Base-by-base conservation (phyloP, 2,888 invertebrate genomes). In the Auanema freiburgensis region DNA sequence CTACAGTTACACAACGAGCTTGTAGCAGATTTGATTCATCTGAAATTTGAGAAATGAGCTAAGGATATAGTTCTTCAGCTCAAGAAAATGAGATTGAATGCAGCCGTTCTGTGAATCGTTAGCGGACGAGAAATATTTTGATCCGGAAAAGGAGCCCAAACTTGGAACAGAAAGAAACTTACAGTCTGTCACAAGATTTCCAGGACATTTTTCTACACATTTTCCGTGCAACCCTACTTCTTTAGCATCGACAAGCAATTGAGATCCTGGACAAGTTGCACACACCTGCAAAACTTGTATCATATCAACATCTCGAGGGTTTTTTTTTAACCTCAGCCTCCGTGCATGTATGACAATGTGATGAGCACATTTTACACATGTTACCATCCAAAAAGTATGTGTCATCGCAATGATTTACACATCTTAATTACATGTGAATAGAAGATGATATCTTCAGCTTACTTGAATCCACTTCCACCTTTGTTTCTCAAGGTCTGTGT, bases 131-230 rank as follows among this genome's bases (percentile, higher is more conserved):
- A 46, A 46, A 46, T 46, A 21, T 46, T 2, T 21, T n/a, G n/a
- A n/a, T n/a, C n/a, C n/a, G n/a, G n/a, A n/a, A n/a, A n/a, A n/a
- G n/a, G n/a, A n/a, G n/a, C n/a, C n/a, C n/a, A n/a, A n/a, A n/a
- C n/a, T n/a, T n/a, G n/a, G 18, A 16, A 12, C 18, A 51, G 12
- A 16, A 64, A n/a, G 16, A 3, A 54, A 77, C 79, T 71, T 53
- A 81, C 82, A 82, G 67, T 83, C 82, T n/a, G 80, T 71, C 16
- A 80, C 64, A 1, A 83, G 66, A n/a, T 80, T 81, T 1, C 52
- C 57, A 1, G 83, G 83, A 53, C 83, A 83, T 21, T 61, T 54
- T 21, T 79, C 78, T 11, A 83, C 79, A 63, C 83, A 83, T 25
- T 78, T 79, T 25, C 83, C 82, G 53, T 84, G 80, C 57, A 80